Percentiles rank a stretch among this genome's conserved stretches.
Conservation (phyloP, 2,797 vertebrate genomes). For the Delichon dasypus region DNA sequence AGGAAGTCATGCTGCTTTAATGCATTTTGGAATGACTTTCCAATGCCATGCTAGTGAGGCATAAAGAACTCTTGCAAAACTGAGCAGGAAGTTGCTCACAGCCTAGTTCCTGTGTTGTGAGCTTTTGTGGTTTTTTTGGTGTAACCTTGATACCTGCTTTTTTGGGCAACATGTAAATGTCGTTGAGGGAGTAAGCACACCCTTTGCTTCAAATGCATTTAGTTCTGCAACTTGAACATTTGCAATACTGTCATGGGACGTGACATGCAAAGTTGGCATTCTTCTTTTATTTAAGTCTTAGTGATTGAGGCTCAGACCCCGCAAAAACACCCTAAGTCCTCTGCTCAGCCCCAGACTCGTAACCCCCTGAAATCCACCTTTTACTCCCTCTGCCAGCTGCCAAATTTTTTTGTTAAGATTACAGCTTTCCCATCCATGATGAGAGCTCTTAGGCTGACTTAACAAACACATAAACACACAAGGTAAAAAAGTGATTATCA, state of each 20-base stretch:
- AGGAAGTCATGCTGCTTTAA: not conserved
- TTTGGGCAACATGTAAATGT: not conserved
- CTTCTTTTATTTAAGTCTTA: not conserved
- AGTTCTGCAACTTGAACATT: not conserved
- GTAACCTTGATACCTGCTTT: not conserved
- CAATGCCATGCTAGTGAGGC: not conserved
- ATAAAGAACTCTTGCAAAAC: not conserved
- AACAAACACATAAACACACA: not conserved
- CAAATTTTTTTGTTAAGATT: not conserved
- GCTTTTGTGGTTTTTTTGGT: not conserved
- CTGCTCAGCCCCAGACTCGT: not conserved
- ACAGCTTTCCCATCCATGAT: not conserved
- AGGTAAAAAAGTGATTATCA: not conserved
- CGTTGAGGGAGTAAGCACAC: not conserved
- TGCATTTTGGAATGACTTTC: not conserved
- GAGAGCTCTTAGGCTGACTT: not conserved
- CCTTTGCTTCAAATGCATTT: not conserved
- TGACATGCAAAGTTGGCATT: not conserved
- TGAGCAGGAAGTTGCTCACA: not conserved
- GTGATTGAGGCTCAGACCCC: not conserved
- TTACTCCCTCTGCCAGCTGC: not conserved
- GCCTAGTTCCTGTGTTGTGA: not conserved
- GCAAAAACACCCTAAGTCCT: not conserved
- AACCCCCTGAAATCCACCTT: not conserved
- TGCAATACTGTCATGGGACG: fast-evolving